phyloP scores from a whole-genome alignment of 2,888 invertebrate genomes.

The Camptogramma bilineatum region DNA sequence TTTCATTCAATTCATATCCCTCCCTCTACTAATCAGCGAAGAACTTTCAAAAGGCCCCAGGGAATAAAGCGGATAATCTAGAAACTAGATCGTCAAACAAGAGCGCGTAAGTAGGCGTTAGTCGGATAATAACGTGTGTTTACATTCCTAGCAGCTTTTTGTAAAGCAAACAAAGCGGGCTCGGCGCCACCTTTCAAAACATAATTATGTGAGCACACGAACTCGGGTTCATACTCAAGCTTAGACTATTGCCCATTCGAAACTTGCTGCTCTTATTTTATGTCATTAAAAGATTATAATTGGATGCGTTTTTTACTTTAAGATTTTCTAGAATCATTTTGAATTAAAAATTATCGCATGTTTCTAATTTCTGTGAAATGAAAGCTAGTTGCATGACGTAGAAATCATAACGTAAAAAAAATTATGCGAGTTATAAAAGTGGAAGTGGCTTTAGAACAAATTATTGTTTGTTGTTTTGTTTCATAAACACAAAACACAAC shows the following conservation, averaged over 20 bases:
- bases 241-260: slow-evolving; percentile 15
- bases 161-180: slow-evolving; percentile 58
- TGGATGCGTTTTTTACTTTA: not conserved
- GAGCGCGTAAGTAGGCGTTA: slow-evolving; percentile 48
- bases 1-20: not conserved
- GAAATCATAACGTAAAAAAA: no score
- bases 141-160: slow-evolving; percentile 61
- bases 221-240: slow-evolving; percentile 25
- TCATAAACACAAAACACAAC: no score
- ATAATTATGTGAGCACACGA: slow-evolving; percentile 43
- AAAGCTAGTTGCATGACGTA: no score
- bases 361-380: no score
- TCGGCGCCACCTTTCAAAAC: slow-evolving; percentile 50
- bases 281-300: slow-evolving; percentile 7
- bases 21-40: not conserved
- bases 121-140: slow-evolving; percentile 63
- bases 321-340: no score
- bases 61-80: slow-evolving; percentile 28
- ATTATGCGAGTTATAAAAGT: no score
- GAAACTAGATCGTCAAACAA: slow-evolving; percentile 40
- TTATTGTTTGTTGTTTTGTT: no score
- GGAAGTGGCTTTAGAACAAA: no score
- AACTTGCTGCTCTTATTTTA: not conserved
- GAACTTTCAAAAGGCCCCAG: slow-evolving; percentile 13
- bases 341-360: no score